These are phyloP conservation scores for Odiellus spinosus DNA, from an alignment of 2,888 invertebrate genomes.

Conservation along the genomic window DNA sequence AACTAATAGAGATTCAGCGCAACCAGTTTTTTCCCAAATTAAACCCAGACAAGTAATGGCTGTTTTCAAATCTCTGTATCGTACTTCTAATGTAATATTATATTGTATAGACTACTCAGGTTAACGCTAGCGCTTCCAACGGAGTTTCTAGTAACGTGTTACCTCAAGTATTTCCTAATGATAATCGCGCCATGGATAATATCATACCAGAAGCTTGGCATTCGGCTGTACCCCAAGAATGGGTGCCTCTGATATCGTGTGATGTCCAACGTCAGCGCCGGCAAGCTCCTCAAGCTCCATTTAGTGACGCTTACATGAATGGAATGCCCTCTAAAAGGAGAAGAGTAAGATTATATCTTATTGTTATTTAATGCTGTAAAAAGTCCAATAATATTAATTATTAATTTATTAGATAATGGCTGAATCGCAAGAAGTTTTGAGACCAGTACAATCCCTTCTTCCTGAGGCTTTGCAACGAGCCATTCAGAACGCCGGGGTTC, in stretches of 20 bases:
- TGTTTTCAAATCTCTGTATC: too few relatives aligned
- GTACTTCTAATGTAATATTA: too few relatives aligned
- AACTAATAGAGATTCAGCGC: too few relatives aligned
- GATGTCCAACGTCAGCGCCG: slow-evolving; percentile 57
- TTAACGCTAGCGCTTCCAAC: too few relatives aligned
- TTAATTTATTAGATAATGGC: slow-evolving; percentile 20
- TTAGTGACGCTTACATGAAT: slow-evolving; percentile 76
- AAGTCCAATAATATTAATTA: neutral
- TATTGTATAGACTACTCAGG: too few relatives aligned
- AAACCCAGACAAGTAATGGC: too few relatives aligned
- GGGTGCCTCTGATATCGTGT: slow-evolving; percentile 72
- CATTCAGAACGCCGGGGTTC: slow-evolving; percentile 37
- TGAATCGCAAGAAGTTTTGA: slow-evolving; percentile 23
- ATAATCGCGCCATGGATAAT: too few relatives aligned
- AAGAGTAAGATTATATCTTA: slow-evolving; percentile 6
- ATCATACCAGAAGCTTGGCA: neutral
- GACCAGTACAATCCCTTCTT: slow-evolving; percentile 24
- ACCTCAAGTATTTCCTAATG: neutral
- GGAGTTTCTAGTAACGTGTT: too few relatives aligned
- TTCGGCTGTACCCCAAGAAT: slow-evolving; percentile 37
- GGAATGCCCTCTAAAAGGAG: slow-evolving; percentile 63
- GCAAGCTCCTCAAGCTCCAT: slow-evolving; percentile 41
- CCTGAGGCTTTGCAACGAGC: slow-evolving; percentile 33
- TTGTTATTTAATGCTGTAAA: too few relatives aligned
- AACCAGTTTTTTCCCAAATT: too few relatives aligned